These are phyloP conservation scores for Torymus aiolomorphi DNA, from an alignment of 2,888 invertebrate genomes.

Conservation along the genomic window DNA sequence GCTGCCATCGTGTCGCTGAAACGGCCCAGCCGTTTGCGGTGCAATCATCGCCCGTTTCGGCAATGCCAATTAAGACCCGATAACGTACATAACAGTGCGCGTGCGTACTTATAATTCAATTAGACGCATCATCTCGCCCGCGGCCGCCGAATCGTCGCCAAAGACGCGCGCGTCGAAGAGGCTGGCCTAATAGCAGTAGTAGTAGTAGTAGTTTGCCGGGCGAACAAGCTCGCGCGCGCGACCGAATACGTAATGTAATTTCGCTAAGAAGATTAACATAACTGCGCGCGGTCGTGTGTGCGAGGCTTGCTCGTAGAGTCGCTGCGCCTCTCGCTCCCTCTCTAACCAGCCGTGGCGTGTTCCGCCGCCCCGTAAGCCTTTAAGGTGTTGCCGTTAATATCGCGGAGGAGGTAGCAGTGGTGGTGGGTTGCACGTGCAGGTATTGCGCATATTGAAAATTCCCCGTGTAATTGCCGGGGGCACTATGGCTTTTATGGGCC, in stretches of 20 bases:
- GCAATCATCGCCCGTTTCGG: neutral
- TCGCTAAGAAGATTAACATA: conserved; percentile 63
- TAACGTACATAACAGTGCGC: neutral
- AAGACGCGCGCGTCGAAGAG: too few species aligned
- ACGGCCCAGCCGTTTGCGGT: too few species aligned
- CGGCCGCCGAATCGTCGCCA: too few species aligned
- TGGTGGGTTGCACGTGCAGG: too few species aligned
- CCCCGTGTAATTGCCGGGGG: too few species aligned
- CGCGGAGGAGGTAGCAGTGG: too few species aligned
- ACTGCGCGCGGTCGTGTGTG: conserved; percentile 43
- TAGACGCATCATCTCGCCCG: neutral
- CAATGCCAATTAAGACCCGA: conserved; percentile 8
- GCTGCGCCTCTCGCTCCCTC: neutral
- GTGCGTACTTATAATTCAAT: conserved; percentile 14
- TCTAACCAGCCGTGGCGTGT: neutral
- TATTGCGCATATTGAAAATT: too few species aligned
- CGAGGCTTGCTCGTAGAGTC: neutral
- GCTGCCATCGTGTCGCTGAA: too few species aligned
- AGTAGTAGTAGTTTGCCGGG: conserved; percentile 25
- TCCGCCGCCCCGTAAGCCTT: neutral
- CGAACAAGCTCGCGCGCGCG: conserved; percentile 61
- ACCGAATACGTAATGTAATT: conserved; percentile 66
- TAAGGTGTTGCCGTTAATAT: too few species aligned
- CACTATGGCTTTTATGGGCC: neutral
- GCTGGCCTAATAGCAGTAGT: too few species aligned